A percentile compares a stretch with the other conserved stretches of the same genome.
These are phyloP conservation scores for Gila robusta DNA, from an alignment of 2,797 vertebrate species.

Conservation along the genomic window DNA sequence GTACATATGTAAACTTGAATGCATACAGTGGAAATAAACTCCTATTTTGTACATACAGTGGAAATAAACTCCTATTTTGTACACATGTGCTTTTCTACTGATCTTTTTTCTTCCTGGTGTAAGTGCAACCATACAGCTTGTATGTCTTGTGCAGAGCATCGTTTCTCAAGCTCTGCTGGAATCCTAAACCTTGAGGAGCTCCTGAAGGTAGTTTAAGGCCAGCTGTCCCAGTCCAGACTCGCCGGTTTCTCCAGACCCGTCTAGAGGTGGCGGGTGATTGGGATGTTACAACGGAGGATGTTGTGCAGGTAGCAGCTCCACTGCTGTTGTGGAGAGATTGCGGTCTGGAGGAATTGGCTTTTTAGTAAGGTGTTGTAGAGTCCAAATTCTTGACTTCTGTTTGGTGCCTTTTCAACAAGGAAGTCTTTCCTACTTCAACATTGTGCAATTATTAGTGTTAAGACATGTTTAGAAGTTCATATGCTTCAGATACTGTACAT, in stretches of 20 bases:
- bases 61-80: slow-evolving; percentile 47
- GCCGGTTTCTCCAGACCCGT: slow-evolving; percentile 40
- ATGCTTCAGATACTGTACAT: too few species aligned
- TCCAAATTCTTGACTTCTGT: not conserved
- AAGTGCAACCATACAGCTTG: not conserved
- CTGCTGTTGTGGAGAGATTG: not conserved
- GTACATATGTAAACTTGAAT: slow-evolving; percentile 58
- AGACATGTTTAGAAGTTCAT: too few species aligned
- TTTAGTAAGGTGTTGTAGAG: slow-evolving; percentile 5
- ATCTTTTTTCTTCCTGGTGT: not conserved
- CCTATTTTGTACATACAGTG: slow-evolving; percentile 55
- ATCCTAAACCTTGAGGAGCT: slow-evolving; percentile 59
- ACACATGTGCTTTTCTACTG: not conserved
- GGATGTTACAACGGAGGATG: slow-evolving; percentile 43
- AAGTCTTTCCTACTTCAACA: too few species aligned
- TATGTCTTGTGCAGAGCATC: not conserved
- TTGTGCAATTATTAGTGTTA: too few species aligned
- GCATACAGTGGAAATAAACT: slow-evolving; percentile 60
- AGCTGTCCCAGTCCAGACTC: slow-evolving; percentile 51
- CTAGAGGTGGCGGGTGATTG: slow-evolving; percentile 33
- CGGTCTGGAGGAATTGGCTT: not conserved
- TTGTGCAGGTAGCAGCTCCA: slow-evolving; percentile 58
- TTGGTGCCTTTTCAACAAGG: too few species aligned
- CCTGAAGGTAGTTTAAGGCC: slow-evolving; percentile 64
- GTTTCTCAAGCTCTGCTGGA: not conserved